Conservation (phyloP, 1,140 invertebrate genomes). For the Euglossa dilemma region DNA sequence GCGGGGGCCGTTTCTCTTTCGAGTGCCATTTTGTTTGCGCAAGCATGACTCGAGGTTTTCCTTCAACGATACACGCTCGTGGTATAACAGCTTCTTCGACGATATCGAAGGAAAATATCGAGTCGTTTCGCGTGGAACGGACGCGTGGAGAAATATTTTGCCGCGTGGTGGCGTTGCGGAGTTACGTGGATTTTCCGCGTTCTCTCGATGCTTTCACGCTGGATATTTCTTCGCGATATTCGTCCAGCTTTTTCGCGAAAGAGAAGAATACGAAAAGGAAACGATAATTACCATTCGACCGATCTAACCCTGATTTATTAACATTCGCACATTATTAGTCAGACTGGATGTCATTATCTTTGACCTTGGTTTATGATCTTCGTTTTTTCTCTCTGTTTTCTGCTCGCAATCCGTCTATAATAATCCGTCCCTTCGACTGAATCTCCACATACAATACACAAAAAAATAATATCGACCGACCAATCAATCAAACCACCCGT, state of each 20-base stretch:
- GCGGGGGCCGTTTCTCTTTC: not conserved
- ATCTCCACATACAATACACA: conserved; percentile 76
- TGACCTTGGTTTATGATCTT: conserved; percentile 77
- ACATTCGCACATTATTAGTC: not conserved
- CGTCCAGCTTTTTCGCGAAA: not conserved
- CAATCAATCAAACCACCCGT: conserved; percentile 70
- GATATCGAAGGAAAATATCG: not conserved
- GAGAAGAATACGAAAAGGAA: not conserved
- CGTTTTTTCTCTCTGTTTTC: conserved; percentile 71
- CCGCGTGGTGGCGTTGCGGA: not conserved
- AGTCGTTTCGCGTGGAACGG: not conserved
- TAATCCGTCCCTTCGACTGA: conserved; percentile 63
- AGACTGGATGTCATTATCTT: conserved; percentile 12
- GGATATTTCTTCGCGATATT: conserved; percentile 6
- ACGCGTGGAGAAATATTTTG: not conserved
- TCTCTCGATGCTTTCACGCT: not conserved
- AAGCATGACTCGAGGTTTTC: conserved; percentile 19
- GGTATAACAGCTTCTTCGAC: not conserved
- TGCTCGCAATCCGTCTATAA: conserved; percentile 43
- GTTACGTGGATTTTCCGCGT: not conserved
- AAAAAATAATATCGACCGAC: conserved; percentile 61
- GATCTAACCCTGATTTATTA: not conserved
- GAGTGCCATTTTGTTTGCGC: not conserved
- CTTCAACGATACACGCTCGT: too few relatives aligned
- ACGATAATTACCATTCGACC: not conserved